phyloP scores from a whole-genome alignment of 1,140 invertebrate genomes.

The Wasmannia auropunctata region DNA sequence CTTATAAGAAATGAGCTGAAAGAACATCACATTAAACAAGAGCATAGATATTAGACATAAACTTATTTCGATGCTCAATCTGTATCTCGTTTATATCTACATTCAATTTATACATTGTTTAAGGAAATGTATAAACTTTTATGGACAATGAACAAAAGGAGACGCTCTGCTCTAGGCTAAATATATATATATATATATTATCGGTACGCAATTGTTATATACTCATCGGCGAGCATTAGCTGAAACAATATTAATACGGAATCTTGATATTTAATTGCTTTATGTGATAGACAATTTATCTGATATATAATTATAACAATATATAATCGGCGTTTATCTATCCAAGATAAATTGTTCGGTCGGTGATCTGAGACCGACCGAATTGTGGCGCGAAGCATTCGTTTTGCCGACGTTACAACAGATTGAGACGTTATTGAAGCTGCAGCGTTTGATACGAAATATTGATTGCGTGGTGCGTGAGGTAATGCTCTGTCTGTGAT shows the following conservation, averaged over 20 bases:
- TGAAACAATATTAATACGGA: constrained; percentile 18
- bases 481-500: constrained; percentile 66
- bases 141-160: constrained; percentile 25
- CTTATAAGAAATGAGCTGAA: background rate
- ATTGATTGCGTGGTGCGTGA: background rate
- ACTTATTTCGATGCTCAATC: background rate
- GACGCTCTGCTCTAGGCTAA: background rate
- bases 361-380: background rate
- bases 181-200: too few species aligned
- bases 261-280: constrained; percentile 58
- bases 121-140: background rate
- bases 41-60: background rate
- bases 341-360: constrained; percentile 4
- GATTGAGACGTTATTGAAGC: constrained; percentile 51
- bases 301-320: background rate
- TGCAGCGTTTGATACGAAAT: constrained; percentile 40
- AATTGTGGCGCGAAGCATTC: constrained; percentile 12
- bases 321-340: background rate
- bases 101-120: background rate
- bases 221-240: background rate
- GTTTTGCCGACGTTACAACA: constrained; percentile 32
- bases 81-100: constrained; percentile 8
- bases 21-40: background rate
- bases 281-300: constrained; percentile 57
- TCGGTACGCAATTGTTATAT: background rate